Evolutionary conservation across 2,888 invertebrate genomes (phyloP).

Genomic region (Archips xylosteana): DNA sequence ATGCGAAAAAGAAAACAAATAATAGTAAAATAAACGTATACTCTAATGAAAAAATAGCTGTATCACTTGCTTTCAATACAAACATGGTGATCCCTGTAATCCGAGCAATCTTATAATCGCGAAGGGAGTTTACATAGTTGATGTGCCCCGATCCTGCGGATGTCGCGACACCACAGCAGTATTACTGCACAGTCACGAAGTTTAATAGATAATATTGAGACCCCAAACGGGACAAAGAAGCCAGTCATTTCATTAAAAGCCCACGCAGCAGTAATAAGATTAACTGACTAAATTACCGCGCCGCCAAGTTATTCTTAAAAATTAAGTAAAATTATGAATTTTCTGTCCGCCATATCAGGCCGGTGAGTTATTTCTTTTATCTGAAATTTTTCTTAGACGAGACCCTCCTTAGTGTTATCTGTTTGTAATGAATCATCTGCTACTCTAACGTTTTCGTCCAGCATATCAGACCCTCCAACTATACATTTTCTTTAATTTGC

Average conservation of each 20-base stretch:
- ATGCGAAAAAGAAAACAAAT: background rate
- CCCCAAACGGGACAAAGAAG: slow-evolving; percentile 46
- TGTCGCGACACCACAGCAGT: slow-evolving; percentile 8
- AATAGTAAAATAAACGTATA: background rate
- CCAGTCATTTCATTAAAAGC: slow-evolving; percentile 51
- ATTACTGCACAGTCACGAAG: slow-evolving; percentile 54
- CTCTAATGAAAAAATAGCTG: background rate
- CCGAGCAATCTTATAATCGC: slow-evolving; percentile 28
- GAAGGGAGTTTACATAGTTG: slow-evolving; percentile 24
- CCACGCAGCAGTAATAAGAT: slow-evolving; percentile 37
- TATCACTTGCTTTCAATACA: slow-evolving; percentile 3
- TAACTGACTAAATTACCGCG: slow-evolving; percentile 32
- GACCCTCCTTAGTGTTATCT: slow-evolving; percentile 59
- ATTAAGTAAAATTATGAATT: slow-evolving; percentile 37
- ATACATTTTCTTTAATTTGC: slow-evolving; percentile 1
- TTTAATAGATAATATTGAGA: slow-evolving; percentile 57
- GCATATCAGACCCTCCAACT: slow-evolving; percentile 14
- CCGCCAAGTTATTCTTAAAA: slow-evolving; percentile 28
- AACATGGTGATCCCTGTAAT: slow-evolving; percentile 17
- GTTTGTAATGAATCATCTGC: slow-evolving; percentile 66
- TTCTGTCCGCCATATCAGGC: slow-evolving; percentile 26
- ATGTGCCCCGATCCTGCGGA: slow-evolving; percentile 13
- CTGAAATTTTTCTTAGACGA: slow-evolving; percentile 32
- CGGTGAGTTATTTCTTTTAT: slow-evolving; percentile 41
- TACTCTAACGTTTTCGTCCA: slow-evolving; percentile 48